Percentiles rank a stretch among this genome's conserved stretches.
Conservation (phyloP, 2,113 vertebrate genomes). For the Scytalopus superciliaris region DNA sequence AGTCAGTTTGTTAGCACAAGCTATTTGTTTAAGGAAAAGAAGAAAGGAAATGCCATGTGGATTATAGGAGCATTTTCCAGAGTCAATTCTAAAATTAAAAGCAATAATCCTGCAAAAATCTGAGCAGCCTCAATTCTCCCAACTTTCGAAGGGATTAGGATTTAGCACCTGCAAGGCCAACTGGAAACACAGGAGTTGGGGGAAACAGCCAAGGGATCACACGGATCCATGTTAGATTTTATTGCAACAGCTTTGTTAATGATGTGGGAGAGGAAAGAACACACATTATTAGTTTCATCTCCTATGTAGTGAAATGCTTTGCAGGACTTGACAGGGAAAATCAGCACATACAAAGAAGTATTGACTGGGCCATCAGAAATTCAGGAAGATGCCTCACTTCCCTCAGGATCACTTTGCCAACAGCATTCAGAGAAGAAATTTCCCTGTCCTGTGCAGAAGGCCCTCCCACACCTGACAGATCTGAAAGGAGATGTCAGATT, state of each 20-base stretch:
- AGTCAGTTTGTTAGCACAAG: constrained; percentile 6
- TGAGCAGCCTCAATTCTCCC: neutral
- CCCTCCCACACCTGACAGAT: neutral
- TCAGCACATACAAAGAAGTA: neutral
- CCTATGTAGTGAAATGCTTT: neutral
- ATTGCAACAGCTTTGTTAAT: neutral
- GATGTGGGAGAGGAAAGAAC: neutral
- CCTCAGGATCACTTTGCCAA: neutral
- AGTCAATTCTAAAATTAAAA: neutral
- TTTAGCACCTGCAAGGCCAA: neutral
- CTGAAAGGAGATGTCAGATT: neutral
- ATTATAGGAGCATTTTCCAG: neutral
- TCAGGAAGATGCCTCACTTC: neutral
- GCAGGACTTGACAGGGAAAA: neutral
- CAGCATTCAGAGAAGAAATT: neutral
- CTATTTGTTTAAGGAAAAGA: constrained; percentile 33
- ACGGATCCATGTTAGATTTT: neutral
- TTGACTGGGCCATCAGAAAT: neutral
- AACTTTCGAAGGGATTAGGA: neutral
- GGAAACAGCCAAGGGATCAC: neutral
- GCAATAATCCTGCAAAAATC: neutral
- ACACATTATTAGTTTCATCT: neutral
- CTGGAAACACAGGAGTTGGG: neutral
- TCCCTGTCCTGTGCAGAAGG: neutral
- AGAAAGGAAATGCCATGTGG: neutral